phyloP scores from a whole-genome alignment of 2,888 invertebrate species.

The Nymphalis polychloros region DNA sequence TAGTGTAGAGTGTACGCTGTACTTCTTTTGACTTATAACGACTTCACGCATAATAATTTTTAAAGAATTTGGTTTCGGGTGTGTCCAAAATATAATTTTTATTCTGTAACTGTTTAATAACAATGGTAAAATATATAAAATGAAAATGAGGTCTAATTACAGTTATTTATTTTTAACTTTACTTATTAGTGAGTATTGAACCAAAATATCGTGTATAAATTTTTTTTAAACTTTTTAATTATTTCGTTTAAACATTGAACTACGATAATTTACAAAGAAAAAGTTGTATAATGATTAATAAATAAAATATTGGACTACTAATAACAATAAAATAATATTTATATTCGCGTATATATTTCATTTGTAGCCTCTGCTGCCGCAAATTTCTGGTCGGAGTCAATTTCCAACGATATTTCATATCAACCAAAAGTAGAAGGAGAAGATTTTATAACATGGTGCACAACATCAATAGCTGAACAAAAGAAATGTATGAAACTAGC shows the following conservation, averaged over 20 bases:
- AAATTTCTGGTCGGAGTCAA: conserved; percentile 43
- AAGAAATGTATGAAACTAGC: conserved; percentile 91
- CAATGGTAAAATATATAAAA: conserved; percentile 1
- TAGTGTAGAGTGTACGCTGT: too few species aligned
- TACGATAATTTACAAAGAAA: background rate
- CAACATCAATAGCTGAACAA: conserved; percentile 88
- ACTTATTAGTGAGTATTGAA: conserved; percentile 16
- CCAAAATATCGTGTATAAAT: background rate
- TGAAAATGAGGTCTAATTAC: conserved; percentile 5
- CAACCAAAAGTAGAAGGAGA: conserved; percentile 58
- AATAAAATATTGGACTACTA: too few species aligned
- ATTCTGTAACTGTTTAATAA: background rate
- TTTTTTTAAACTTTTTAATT: background rate
- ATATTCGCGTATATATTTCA: background rate
- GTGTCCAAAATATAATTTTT: conserved; percentile 23
- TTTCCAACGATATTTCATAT: conserved; percentile 48
- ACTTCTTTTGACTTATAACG: background rate
- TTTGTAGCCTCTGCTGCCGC: conserved; percentile 11
- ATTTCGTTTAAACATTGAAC: background rate
- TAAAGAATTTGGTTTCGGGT: conserved; percentile 25
- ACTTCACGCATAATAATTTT: conserved; percentile 14
- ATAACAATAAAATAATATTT: background rate
- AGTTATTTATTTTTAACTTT: conserved; percentile 7
- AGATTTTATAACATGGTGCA: conserved; percentile 89
- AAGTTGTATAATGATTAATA: background rate